Conservation (phyloP, 1,140 invertebrate genomes). For the Drosophila littoralis region DNA sequence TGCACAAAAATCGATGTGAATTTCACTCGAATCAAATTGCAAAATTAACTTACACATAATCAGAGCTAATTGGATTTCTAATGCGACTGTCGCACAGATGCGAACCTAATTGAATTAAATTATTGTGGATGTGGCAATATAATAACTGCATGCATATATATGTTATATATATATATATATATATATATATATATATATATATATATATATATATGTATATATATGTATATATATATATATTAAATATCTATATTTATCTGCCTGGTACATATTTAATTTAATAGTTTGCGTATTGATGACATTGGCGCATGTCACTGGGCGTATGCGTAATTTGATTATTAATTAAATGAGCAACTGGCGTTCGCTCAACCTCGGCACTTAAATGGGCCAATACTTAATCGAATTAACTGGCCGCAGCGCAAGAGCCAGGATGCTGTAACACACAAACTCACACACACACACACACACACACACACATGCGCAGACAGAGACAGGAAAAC, state of each 20-base stretch:
- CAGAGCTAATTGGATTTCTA: constrained; percentile 36
- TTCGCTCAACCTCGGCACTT: constrained; percentile 33
- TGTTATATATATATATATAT: not conserved
- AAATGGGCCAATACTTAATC: constrained; percentile 69
- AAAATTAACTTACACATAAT: constrained; percentile 27
- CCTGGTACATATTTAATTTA: constrained; percentile 16
- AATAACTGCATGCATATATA: constrained; percentile 4
- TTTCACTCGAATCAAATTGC: constrained; percentile 1
- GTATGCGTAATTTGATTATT: constrained; percentile 82
- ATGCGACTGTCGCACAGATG: constrained; percentile 26
- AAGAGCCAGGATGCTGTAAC: constrained; percentile 27
- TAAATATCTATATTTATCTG: constrained; percentile 1
- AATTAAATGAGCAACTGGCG: constrained; percentile 65
- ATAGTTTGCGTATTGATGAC: constrained; percentile 16
- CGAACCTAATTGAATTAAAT: constrained; percentile 65
- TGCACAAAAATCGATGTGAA: not conserved
- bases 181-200: constrained; percentile 5
- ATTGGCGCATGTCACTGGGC: constrained; percentile 51
- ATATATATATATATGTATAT: not conserved
- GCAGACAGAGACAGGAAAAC: constrained; percentile 40
- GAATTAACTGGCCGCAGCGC: constrained; percentile 52
- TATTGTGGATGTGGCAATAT: constrained; percentile 9
- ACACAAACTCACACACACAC: constrained; percentile 5
- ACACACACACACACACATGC: not conserved
- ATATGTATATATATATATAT: not conserved